Evolutionary conservation across 2,113 vertebrate genomes (phyloP).

Genomic region (Dicentrarchus labrax): DNA sequence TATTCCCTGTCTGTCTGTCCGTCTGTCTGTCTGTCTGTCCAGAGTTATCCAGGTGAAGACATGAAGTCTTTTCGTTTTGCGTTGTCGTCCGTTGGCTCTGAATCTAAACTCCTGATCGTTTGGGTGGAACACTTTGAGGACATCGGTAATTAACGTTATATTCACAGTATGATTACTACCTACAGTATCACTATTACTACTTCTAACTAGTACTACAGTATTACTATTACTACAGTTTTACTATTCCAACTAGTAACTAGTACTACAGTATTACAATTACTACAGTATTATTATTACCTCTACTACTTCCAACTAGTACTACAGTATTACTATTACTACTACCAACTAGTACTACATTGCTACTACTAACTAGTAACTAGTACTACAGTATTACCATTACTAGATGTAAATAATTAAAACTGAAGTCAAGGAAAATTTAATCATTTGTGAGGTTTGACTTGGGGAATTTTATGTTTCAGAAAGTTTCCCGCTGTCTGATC

Average conservation of each 20-base stretch:
- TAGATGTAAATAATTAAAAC: not conserved
- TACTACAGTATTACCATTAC: too few species aligned
- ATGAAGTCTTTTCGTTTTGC: not conserved
- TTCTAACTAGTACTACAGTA: too few species aligned
- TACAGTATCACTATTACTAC: not conserved
- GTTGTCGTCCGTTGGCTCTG: not conserved
- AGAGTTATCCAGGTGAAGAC: constrained; percentile 31
- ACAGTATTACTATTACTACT: too few species aligned
- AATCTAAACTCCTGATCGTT: constrained; percentile 47
- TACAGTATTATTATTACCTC: too few species aligned
- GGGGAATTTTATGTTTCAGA: constrained; percentile 47
- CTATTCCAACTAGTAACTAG: too few species aligned
- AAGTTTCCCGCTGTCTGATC: constrained; percentile 39
- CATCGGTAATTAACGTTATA: constrained; percentile 23
- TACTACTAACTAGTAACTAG: too few species aligned
- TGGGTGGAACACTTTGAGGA: constrained; percentile 59
- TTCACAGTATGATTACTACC: too few species aligned
- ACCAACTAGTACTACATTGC: too few species aligned
- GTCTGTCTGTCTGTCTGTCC: constrained; percentile 2
- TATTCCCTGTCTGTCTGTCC: constrained; percentile 24
- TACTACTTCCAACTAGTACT: too few species aligned
- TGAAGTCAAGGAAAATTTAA: not conserved
- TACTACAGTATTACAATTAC: too few species aligned
- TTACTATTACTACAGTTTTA: not conserved
- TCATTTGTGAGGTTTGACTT: too few species aligned